A percentile compares a stretch with the other conserved stretches of the same genome.
Conservation (phyloP, 2,888 invertebrate species). For the Tubulanus polymorphus region DNA sequence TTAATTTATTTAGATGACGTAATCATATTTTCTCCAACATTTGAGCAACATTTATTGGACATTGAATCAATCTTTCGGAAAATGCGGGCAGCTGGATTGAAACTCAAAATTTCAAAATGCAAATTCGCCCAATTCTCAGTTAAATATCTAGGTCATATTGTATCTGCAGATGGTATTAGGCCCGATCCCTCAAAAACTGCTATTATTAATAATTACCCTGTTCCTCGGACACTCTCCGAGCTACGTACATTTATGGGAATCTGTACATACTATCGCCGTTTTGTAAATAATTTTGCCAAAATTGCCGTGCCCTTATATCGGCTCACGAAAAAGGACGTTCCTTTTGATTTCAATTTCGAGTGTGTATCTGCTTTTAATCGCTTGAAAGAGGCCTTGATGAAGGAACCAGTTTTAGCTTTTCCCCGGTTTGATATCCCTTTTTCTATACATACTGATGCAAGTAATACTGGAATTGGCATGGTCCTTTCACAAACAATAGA, state of each 20-base stretch:
- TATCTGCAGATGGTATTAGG: constrained; percentile 5
- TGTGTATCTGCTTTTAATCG: background rate
- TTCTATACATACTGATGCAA: background rate
- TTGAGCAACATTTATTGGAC: constrained; percentile 7
- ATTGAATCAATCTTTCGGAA: constrained; percentile 4
- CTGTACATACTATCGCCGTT: constrained; percentile 8
- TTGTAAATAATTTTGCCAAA: constrained; percentile 6
- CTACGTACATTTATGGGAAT: constrained; percentile 9
- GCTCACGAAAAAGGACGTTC: background rate
- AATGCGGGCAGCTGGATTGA: constrained; percentile 8
- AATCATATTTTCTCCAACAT: constrained; percentile 7
- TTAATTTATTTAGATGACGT: constrained; percentile 12
- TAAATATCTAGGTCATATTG: constrained; percentile 7
- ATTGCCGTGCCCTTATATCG: constrained; percentile 4
- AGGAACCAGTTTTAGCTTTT: background rate
- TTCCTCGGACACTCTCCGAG: background rate
- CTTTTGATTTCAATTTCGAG: background rate
- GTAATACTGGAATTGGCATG: background rate
- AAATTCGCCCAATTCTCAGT: constrained; percentile 4
- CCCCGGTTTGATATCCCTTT: background rate
- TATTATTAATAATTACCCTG: background rate
- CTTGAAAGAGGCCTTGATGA: background rate
- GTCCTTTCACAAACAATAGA: background rate
- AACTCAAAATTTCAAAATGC: constrained; percentile 9
- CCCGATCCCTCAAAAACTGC: constrained; percentile 7